Percentiles rank a stretch among this genome's conserved stretches.
These are phyloP conservation scores for Octodon degus DNA, from an alignment of 2,113 vertebrate genomes.

Conservation along the genomic window DNA sequence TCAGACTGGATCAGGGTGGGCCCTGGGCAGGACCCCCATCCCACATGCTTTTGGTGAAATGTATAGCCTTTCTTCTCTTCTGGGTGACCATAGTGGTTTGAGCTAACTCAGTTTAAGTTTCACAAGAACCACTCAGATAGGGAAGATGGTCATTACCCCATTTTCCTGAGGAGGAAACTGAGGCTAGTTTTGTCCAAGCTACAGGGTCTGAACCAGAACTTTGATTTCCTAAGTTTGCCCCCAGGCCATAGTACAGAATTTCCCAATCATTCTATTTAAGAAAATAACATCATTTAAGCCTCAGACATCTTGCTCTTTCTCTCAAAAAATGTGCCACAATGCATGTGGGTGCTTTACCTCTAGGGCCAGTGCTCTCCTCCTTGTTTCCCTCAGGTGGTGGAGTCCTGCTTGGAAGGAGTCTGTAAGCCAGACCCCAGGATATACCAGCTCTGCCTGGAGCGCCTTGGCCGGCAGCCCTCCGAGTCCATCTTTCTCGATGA, in stretches of 20 bases:
- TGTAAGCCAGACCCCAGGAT: slow-evolving; percentile 85
- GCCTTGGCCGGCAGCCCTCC: slow-evolving; percentile 84
- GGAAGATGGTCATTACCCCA: neutral
- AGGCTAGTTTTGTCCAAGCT: slow-evolving; percentile 28
- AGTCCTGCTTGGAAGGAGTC: slow-evolving; percentile 86
- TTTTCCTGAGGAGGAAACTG: neutral
- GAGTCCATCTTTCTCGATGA: slow-evolving; percentile 90
- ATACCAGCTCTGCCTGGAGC: slow-evolving; percentile 87
- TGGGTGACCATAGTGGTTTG: neutral
- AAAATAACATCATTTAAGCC: neutral
- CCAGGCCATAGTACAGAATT: neutral
- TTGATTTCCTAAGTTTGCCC: neutral
- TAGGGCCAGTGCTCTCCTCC: neutral
- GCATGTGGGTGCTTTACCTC: neutral
- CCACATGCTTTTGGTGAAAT: neutral
- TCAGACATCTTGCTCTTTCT: neutral
- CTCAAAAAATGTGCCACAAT: slow-evolving; percentile 23
- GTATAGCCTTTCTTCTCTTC: neutral
- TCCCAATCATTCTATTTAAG: neutral
- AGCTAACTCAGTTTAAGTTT: slow-evolving; percentile 10
- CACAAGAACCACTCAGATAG: neutral
- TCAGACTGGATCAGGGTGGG: neutral
- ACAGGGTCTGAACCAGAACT: neutral
- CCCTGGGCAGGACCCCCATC: neutral
- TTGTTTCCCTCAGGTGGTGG: slow-evolving; percentile 84